phyloP scores from a whole-genome alignment of 2,797 vertebrate species.

The Malacoraja senta region DNA sequence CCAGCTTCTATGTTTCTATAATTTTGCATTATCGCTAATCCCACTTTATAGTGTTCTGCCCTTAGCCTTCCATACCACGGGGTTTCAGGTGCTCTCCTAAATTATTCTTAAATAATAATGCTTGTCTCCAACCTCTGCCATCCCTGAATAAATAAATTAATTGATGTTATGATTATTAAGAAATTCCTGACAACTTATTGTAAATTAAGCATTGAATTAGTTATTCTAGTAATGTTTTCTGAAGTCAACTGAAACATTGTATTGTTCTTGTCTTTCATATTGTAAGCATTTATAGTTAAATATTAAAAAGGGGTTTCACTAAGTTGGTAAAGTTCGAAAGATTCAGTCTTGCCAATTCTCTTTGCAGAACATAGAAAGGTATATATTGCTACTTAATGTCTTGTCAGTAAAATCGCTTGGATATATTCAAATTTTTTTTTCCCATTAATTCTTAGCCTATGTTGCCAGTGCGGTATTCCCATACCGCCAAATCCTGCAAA shows the following conservation, averaged over 20 bases:
- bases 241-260: background rate
- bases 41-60: too few relatives aligned
- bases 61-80: too few relatives aligned
- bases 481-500: constrained; percentile 91
- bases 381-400: background rate
- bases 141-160: background rate
- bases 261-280: background rate
- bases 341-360: background rate
- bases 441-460: constrained; percentile 62
- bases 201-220: too few relatives aligned
- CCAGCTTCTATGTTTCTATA: too few relatives aligned
- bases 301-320: background rate
- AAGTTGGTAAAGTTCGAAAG: background rate
- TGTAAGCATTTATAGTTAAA: background rate
- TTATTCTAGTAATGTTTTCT: background rate
- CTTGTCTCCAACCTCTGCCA: too few relatives aligned
- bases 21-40: too few relatives aligned
- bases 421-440: constrained; percentile 3
- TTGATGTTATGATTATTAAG: too few relatives aligned
- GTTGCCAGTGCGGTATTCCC: constrained; percentile 83
- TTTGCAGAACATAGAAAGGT: background rate
- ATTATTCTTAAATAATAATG: too few relatives aligned
- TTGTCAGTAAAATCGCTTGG: background rate
- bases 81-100: too few relatives aligned
- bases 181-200: too few relatives aligned